Evolutionary conservation across 1,140 invertebrate genomes (phyloP).

Genomic region (Drosophila ironensis): DNA sequence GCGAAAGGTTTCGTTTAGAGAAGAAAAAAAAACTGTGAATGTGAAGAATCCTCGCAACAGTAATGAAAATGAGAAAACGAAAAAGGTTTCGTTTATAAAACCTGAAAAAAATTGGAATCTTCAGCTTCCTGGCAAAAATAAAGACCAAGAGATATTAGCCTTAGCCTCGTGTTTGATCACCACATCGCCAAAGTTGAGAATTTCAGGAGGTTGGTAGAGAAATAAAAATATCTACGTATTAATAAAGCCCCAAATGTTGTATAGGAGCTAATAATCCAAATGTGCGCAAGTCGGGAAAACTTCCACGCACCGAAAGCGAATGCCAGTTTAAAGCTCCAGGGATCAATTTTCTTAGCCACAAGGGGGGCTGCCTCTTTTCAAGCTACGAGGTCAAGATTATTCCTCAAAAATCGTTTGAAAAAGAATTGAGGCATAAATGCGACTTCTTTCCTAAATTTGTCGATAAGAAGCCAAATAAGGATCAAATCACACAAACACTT

Average conservation of each 20-base stretch:
- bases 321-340: constrained; percentile 53
- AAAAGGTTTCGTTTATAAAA: too few species aligned
- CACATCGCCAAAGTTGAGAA: constrained; percentile 18
- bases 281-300: constrained; percentile 24
- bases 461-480: constrained; percentile 38
- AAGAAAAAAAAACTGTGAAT: too few species aligned
- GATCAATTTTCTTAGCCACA: constrained; percentile 27
- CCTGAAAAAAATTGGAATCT: too few species aligned
- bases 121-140: constrained; percentile 19
- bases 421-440: constrained; percentile 43
- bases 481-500: constrained; percentile 65
- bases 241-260: not conserved
- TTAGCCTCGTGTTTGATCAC: too few species aligned
- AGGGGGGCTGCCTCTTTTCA: constrained; percentile 7
- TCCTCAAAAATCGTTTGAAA: constrained; percentile 7
- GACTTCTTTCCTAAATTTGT: constrained; percentile 45
- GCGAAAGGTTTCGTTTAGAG: too few species aligned
- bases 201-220: constrained; percentile 22
- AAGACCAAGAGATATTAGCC: constrained; percentile 8
- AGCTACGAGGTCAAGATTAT: constrained; percentile 48
- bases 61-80: constrained; percentile 1
- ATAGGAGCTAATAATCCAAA: constrained; percentile 59
- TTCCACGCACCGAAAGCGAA: constrained; percentile 61
- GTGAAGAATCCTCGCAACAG: too few species aligned
- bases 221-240: not conserved